A percentile compares a stretch with the other conserved stretches of the same genome.
Evolutionary conservation across 2,113 vertebrate species (phyloP).

Genomic region (Apeltes quadracus): DNA sequence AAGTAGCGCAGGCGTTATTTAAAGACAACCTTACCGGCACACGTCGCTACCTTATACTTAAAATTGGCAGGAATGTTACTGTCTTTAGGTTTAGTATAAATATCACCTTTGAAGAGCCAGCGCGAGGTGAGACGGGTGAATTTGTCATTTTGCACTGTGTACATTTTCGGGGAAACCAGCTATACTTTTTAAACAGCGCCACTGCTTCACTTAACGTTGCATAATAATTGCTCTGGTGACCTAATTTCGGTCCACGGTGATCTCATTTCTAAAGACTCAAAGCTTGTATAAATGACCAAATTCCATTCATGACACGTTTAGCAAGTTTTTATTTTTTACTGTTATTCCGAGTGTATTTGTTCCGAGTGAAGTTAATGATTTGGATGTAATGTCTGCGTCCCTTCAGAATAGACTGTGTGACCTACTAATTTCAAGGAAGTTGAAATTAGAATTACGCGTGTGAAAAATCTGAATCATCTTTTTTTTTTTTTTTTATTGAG

Average conservation of each 20-base stretch:
- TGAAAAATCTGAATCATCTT: too few relatives aligned
- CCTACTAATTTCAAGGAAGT: constrained; percentile 59
- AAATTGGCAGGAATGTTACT: constrained; percentile 49
- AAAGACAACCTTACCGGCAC: neutral
- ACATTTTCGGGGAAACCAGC: neutral
- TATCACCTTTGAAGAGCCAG: constrained; percentile 31
- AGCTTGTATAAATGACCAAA: neutral
- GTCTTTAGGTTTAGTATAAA: constrained; percentile 70
- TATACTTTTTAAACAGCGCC: constrained; percentile 41
- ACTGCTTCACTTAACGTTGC: constrained; percentile 71
- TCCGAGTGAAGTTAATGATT: neutral
- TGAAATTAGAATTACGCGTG: too few relatives aligned
- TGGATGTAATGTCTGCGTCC: neutral
- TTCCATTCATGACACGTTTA: neutral
- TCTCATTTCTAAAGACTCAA: neutral
- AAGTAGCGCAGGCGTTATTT: constrained; percentile 1
- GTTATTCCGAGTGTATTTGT: neutral
- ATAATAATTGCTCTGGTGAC: constrained; percentile 69
- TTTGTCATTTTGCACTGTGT: neutral
- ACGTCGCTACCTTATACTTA: neutral
- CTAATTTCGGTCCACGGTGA: constrained; percentile 46
- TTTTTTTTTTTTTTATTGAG: too few relatives aligned
- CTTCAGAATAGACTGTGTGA: constrained; percentile 39
- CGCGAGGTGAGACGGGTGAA: constrained; percentile 57
- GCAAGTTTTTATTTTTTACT: too few relatives aligned